A percentile compares a stretch with the other conserved stretches of the same genome.
These are phyloP conservation scores for Cenopis cana DNA, from an alignment of 2,888 invertebrate species.

Conservation along the genomic window DNA sequence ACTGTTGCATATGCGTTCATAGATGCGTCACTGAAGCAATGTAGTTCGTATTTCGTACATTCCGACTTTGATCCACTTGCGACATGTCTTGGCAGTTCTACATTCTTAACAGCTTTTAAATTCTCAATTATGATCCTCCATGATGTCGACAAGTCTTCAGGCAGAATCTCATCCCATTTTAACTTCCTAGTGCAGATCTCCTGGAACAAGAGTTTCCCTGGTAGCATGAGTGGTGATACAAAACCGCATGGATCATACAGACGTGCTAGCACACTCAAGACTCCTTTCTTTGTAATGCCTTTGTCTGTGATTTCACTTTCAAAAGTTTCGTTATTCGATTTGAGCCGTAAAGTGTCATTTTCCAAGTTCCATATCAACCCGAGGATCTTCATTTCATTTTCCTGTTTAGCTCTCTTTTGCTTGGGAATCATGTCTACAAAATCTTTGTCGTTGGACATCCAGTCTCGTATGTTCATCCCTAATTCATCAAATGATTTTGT, in stretches of 20 bases:
- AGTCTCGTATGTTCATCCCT: no score
- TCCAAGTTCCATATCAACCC: no score
- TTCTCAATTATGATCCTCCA: background rate
- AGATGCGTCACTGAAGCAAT: background rate
- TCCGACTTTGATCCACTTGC: background rate
- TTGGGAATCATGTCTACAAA: no score
- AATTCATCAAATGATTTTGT: no score
- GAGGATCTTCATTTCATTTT: no score
- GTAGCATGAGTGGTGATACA: background rate
- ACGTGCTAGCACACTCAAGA: background rate
- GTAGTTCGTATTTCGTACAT: background rate
- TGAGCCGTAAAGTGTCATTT: no score
- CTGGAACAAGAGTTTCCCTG: background rate
- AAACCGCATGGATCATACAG: slow-evolving; percentile 11
- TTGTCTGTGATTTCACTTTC: no score
- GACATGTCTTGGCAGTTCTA: background rate
- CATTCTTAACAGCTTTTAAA: background rate
- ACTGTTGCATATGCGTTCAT: slow-evolving; percentile 12
- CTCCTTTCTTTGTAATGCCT: background rate
- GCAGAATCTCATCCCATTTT: slow-evolving; percentile 1
- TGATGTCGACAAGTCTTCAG: background rate
- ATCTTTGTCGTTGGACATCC: no score
- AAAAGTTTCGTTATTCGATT: no score
- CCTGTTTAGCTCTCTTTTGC: no score
- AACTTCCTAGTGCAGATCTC: background rate